Evolutionary conservation across 2,113 vertebrate species (phyloP).

Genomic region (Sinocyclocheilus anshuiensis): DNA sequence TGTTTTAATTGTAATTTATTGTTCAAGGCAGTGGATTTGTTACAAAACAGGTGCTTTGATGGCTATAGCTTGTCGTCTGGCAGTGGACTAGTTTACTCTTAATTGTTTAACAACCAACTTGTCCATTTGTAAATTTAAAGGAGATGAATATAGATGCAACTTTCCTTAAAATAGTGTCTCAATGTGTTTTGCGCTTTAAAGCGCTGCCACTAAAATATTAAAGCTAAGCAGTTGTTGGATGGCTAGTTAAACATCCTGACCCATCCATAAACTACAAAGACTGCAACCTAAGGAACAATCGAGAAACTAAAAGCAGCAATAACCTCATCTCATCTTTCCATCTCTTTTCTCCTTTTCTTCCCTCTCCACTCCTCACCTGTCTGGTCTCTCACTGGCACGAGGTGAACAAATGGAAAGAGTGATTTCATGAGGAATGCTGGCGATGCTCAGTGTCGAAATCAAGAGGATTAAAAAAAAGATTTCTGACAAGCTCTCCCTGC

Average conservation of each 20-base stretch:
- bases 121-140: no score
- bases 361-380: not conserved
- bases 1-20: not conserved
- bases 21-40: not conserved
- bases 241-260: no score
- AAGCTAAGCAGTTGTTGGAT: no score
- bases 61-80: no score
- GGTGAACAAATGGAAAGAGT: constrained; percentile 71
- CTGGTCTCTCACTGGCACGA: constrained; percentile 54
- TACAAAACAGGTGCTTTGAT: no score
- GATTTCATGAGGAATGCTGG: constrained; percentile 64
- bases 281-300: not conserved
- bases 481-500: constrained; percentile 62
- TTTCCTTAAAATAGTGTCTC: no score
- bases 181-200: no score
- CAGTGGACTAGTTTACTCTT: no score
- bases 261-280: not conserved
- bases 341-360: not conserved
- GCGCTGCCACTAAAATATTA: no score
- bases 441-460: constrained; percentile 65
- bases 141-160: no score
- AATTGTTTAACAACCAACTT: no score
- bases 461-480: constrained; percentile 62
- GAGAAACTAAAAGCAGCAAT: not conserved
- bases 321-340: constrained; percentile 26